Conservation (phyloP, 2,888 invertebrate species). For the Subacronicta megacephala region DNA sequence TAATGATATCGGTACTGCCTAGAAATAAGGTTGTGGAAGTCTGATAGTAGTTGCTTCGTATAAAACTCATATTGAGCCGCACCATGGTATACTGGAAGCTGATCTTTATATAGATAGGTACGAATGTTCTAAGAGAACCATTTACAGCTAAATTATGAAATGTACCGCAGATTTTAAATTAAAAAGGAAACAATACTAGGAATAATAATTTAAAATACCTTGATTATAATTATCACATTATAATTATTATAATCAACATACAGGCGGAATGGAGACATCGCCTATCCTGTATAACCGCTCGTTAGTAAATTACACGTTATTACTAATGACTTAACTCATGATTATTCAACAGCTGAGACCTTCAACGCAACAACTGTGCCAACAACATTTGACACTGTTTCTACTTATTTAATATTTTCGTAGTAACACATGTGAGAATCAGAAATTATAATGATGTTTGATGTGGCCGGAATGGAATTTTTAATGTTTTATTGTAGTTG, state of each 20-base stretch:
- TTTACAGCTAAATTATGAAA: too few species aligned
- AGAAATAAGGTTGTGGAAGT: too few species aligned
- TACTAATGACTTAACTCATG: slow-evolving; percentile 55
- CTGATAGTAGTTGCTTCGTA: too few species aligned
- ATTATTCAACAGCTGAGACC: slow-evolving; percentile 60
- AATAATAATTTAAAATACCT: neutral
- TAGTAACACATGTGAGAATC: slow-evolving; percentile 22
- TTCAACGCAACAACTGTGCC: slow-evolving; percentile 66
- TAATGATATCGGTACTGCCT: too few species aligned
- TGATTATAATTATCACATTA: neutral
- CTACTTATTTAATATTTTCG: slow-evolving; percentile 23
- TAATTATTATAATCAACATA: neutral
- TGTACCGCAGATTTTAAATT: too few species aligned
- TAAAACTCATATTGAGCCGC: too few species aligned
- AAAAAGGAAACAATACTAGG: too few species aligned
- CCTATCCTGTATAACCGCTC: slow-evolving; percentile 8
- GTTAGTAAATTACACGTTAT: slow-evolving; percentile 17
- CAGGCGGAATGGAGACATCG: slow-evolving; percentile 10
- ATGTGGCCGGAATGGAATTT: slow-evolving; percentile 2
- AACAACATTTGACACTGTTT: slow-evolving; percentile 62
- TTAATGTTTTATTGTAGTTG: too few species aligned
- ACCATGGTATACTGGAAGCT: too few species aligned
- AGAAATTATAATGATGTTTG: slow-evolving; percentile 20
- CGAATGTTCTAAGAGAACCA: too few species aligned
- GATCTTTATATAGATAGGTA: too few species aligned